Evolutionary conservation across 2,113 vertebrate genomes (phyloP).

Genomic region (Damaliscus lunatus): DNA sequence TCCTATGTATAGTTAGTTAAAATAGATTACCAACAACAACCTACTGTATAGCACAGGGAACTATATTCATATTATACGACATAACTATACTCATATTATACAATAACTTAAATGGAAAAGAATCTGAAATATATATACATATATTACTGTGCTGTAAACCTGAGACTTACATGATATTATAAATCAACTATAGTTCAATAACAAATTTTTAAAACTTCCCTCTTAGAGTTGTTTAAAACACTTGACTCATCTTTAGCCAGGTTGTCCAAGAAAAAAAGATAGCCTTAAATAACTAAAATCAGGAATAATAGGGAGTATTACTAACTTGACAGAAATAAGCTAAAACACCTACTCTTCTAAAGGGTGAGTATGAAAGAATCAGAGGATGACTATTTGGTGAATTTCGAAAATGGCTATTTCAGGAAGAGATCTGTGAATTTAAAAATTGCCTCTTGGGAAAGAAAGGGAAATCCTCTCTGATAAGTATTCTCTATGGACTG

Average conservation of each 20-base stretch:
- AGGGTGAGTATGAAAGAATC: not conserved
- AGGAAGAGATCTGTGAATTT: not conserved
- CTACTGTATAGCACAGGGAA: not conserved
- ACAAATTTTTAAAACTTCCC: not conserved
- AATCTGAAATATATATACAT: not conserved
- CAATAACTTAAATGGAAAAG: not conserved
- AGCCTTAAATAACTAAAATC: conserved; percentile 19
- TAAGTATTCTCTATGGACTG: not conserved
- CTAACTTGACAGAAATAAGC: not conserved
- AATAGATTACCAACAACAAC: not conserved
- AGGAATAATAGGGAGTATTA: not conserved
- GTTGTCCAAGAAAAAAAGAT: not conserved
- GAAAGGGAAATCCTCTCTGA: not conserved
- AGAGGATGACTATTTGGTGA: not conserved
- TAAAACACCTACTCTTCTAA: conserved; percentile 34
- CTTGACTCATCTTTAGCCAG: not conserved
- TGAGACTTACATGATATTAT: not conserved
- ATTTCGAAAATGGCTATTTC: not conserved
- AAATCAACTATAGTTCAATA: not conserved
- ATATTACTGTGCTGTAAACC: not conserved
- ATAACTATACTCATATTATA: not conserved
- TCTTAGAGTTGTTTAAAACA: not conserved
- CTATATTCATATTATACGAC: not conserved
- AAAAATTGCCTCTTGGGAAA: conserved; percentile 19
- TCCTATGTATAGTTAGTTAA: not conserved